These are phyloP conservation scores for Crotalus viridis DNA, from an alignment of 2,113 vertebrate genomes.

Conservation along the genomic window DNA sequence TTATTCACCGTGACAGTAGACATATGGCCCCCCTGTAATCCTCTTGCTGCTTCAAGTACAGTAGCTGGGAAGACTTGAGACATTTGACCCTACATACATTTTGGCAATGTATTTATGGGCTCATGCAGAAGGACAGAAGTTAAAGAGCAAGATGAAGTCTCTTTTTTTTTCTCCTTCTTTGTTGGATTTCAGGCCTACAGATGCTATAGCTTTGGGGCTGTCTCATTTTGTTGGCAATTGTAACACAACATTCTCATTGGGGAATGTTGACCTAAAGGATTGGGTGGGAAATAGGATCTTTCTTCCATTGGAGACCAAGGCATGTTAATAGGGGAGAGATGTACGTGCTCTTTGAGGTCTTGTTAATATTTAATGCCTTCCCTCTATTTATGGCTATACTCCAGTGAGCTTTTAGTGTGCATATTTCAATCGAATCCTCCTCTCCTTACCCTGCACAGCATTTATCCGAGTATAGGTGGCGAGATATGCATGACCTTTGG, in stretches of 20 bases:
- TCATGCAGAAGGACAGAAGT: conserved; percentile 46
- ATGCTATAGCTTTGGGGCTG: conserved; percentile 48
- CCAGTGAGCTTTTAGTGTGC: background rate
- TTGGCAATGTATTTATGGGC: conserved; percentile 53
- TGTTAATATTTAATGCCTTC: background rate
- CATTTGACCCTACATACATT: conserved; percentile 58
- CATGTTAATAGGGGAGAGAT: background rate
- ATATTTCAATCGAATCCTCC: background rate
- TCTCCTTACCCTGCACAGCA: background rate
- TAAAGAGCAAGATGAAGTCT: conserved; percentile 52
- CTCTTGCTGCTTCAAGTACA: conserved; percentile 56
- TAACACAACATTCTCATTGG: too few species aligned
- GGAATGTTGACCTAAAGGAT: background rate
- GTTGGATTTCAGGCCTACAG: conserved; percentile 6
- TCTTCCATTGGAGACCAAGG: background rate
- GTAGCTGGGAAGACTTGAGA: conserved; percentile 63
- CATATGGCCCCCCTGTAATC: conserved; percentile 62
- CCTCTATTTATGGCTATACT: background rate
- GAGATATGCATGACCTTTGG: background rate
- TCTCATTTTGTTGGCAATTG: conserved; percentile 35
- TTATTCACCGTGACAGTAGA: conserved; percentile 60
- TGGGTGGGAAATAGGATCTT: background rate
- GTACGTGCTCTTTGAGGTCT: background rate
- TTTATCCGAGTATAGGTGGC: background rate
- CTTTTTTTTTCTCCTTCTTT: conserved; percentile 43